Conservation (phyloP, 2,797 vertebrate species). For the Basileuterus tristriatus region DNA sequence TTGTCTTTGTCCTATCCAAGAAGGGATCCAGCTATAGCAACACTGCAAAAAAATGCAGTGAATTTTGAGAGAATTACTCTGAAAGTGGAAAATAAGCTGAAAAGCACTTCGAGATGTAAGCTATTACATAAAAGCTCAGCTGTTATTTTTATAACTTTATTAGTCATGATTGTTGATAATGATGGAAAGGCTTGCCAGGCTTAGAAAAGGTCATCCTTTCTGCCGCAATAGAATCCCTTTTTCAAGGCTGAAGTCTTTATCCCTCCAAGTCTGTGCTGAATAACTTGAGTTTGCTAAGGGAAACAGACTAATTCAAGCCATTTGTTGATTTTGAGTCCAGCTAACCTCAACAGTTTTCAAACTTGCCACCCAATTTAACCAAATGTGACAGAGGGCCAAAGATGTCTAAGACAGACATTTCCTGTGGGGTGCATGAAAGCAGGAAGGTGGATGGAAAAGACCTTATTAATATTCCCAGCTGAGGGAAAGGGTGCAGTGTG, state of each 20-base stretch:
- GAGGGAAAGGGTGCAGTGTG: neutral
- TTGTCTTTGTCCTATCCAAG: neutral
- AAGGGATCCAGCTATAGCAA: neutral
- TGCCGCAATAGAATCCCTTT: neutral
- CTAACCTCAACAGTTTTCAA: neutral
- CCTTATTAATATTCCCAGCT: neutral
- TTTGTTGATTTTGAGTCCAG: neutral
- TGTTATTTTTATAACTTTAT: constrained; percentile 15
- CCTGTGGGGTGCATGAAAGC: neutral
- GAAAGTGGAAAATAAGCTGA: neutral
- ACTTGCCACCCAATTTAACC: neutral
- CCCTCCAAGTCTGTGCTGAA: neutral
- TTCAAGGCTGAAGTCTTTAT: neutral
- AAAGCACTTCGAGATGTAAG: neutral
- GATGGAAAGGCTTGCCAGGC: neutral
- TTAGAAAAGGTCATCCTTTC: constrained; percentile 5
- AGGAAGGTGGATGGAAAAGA: neutral
- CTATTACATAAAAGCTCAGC: neutral
- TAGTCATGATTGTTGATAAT: constrained; percentile 29
- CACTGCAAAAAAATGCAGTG: neutral
- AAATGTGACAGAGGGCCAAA: neutral
- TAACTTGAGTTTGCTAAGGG: neutral
- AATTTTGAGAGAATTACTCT: neutral
- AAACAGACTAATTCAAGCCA: neutral
- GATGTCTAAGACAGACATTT: neutral